Conservation (phyloP, 2,888 invertebrate species). For the Octonoba sinensis region DNA sequence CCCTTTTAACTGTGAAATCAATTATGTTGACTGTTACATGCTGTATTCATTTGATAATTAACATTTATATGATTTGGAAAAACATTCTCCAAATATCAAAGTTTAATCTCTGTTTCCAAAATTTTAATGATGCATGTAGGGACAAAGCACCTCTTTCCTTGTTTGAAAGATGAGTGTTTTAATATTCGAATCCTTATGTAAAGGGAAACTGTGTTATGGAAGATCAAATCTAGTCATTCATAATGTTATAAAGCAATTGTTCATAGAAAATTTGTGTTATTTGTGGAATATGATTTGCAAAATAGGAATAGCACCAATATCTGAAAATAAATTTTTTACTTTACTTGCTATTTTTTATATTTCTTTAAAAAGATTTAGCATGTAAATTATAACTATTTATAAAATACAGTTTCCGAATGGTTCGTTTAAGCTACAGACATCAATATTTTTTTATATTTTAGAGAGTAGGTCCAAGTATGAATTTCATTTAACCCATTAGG, state of each 20-base stretch:
- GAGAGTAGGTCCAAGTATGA: too few relatives aligned
- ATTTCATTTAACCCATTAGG: too few relatives aligned
- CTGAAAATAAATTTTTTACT: conserved; percentile 53
- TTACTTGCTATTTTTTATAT: conserved; percentile 45
- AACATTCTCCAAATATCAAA: too few relatives aligned
- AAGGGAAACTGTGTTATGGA: conserved; percentile 24
- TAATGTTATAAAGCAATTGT: conserved; percentile 50
- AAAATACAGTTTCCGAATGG: too few relatives aligned
- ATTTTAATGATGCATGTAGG: conserved; percentile 12
- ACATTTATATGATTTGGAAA: too few relatives aligned
- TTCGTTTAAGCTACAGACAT: too few relatives aligned
- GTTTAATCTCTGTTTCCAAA: too few relatives aligned
- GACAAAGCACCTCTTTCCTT: conserved; percentile 34
- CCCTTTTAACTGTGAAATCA: too few relatives aligned
- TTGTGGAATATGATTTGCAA: conserved; percentile 56
- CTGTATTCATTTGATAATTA: too few relatives aligned
- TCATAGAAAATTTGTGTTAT: conserved; percentile 55
- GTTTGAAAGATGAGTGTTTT: conserved; percentile 23
- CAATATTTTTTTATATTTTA: too few relatives aligned
- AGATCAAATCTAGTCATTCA: conserved; percentile 63
- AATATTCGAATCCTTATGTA: conserved; percentile 1
- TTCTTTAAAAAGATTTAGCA: conserved; percentile 7
- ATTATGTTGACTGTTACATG: too few relatives aligned
- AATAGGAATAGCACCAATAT: conserved; percentile 56
- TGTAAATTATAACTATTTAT: neutral